These are phyloP conservation scores for Poecilia wingei DNA, from an alignment of 2,797 vertebrate species.

Conservation along the genomic window DNA sequence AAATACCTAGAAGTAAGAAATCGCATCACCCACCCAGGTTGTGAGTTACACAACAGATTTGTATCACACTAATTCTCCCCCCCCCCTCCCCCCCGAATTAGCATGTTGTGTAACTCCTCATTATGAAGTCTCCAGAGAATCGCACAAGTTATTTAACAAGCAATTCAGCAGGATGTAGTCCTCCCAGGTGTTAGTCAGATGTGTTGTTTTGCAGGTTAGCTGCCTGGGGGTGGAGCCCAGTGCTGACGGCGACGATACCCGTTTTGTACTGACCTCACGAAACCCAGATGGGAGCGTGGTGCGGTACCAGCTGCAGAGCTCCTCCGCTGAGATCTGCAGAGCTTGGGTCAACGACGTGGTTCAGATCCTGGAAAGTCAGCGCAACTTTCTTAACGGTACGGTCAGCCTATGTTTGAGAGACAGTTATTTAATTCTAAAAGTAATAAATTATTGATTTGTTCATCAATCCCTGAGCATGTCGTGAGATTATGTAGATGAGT, in stretches of 20 bases:
- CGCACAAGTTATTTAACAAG: conserved; percentile 58
- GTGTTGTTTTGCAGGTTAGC: conserved; percentile 85
- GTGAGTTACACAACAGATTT: conserved; percentile 38
- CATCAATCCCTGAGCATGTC: conserved; percentile 7
- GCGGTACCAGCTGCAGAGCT: conserved; percentile 85
- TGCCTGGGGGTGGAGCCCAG: conserved; percentile 88
- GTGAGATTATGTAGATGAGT: conserved; percentile 1
- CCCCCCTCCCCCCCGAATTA: conserved; percentile 15
- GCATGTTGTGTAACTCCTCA: conserved; percentile 42
- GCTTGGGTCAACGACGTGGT: conserved; percentile 88
- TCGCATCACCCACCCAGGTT: conserved; percentile 17
- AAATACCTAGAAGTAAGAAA: conserved; percentile 19
- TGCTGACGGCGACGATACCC: conserved; percentile 84
- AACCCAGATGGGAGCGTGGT: conserved; percentile 85
- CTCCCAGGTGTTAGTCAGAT: conserved; percentile 57
- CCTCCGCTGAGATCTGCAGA: conserved; percentile 80
- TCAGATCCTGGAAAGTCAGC: conserved; percentile 91
- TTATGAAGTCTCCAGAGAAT: conserved; percentile 27
- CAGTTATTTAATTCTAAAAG: background rate
- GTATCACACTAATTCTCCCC: conserved; percentile 4
- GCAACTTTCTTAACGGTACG: conserved; percentile 93
- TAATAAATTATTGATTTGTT: conserved; percentile 16
- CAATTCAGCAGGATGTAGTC: conserved; percentile 30
- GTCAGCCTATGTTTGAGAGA: background rate
- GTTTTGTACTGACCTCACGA: conserved; percentile 88